A percentile compares a stretch with the other conserved stretches of the same genome.
These are phyloP conservation scores for Anhinga anhinga DNA, from an alignment of 2,113 vertebrate genomes.

Conservation along the genomic window DNA sequence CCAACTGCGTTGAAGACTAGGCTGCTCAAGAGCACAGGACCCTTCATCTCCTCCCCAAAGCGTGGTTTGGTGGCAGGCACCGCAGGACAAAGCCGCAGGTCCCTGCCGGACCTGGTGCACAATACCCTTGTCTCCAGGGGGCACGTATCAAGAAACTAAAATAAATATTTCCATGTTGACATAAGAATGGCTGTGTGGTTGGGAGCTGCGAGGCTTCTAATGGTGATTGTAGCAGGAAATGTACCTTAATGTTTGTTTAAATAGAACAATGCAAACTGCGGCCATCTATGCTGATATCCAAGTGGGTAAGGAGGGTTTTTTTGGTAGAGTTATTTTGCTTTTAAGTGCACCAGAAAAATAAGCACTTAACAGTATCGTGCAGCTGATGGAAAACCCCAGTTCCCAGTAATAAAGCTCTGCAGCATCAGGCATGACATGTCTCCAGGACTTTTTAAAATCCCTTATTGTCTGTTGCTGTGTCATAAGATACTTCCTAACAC, in stretches of 20 bases:
- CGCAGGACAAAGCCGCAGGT: not conserved
- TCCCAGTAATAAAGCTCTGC: not conserved
- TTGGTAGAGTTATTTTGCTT: not conserved
- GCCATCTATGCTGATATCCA: not conserved
- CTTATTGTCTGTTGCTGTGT: not conserved
- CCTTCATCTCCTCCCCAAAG: not conserved
- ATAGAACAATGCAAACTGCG: not conserved
- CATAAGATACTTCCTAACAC: not conserved
- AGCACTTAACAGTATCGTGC: not conserved
- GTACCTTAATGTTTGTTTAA: not conserved
- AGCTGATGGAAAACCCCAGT: not conserved
- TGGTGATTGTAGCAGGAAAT: conserved; percentile 7
- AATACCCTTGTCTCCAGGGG: not conserved
- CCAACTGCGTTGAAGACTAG: not conserved
- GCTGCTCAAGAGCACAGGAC: not conserved
- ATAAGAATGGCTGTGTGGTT: not conserved
- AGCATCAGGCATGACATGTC: not conserved
- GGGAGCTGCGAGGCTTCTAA: not conserved
- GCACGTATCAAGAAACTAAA: not conserved
- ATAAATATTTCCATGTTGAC: not conserved
- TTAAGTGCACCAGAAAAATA: not conserved
- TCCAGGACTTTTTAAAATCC: not conserved
- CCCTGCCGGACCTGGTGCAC: not conserved
- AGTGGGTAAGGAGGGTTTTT: not conserved
- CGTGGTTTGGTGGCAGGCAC: not conserved